Conservation (phyloP, 2,888 invertebrate genomes). For the Cataglyphis albicans region DNA sequence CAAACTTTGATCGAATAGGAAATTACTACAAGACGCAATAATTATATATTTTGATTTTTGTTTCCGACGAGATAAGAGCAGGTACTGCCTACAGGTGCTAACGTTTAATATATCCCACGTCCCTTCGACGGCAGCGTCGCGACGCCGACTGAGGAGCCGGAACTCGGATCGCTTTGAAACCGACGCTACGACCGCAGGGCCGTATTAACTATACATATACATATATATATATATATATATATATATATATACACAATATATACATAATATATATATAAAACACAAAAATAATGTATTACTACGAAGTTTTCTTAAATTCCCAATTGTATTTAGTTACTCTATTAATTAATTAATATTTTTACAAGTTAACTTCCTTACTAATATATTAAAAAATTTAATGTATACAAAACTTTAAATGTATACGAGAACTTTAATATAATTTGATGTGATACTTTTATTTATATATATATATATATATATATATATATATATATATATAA, state of each 20-base stretch:
- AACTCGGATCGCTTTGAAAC: constrained; percentile 68
- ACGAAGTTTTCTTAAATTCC: background rate
- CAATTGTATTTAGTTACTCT: background rate
- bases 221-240: background rate
- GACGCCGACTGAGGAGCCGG: constrained; percentile 79
- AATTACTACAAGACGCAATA: background rate
- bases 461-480: too few species aligned
- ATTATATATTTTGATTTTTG: background rate
- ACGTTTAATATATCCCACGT: constrained; percentile 53
- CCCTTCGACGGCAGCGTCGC: constrained; percentile 79
- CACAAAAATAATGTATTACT: background rate
- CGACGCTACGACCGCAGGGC: constrained; percentile 68
- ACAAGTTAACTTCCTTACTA: background rate
- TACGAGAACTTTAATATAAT: background rate
- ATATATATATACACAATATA: too few species aligned
- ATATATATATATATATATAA: background rate
- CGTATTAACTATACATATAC: constrained; percentile 44
- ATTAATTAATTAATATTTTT: constrained; percentile 11
- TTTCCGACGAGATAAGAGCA: background rate
- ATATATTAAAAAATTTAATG: background rate
- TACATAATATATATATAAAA: background rate
- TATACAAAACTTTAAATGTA: background rate
- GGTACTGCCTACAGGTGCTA: background rate
- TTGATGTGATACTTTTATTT: background rate
- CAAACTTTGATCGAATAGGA: background rate